Percentiles rank a stretch among this genome's conserved stretches.
Conservation (phyloP, 2,113 vertebrate genomes). For the Muntiacus muntjak region DNA sequence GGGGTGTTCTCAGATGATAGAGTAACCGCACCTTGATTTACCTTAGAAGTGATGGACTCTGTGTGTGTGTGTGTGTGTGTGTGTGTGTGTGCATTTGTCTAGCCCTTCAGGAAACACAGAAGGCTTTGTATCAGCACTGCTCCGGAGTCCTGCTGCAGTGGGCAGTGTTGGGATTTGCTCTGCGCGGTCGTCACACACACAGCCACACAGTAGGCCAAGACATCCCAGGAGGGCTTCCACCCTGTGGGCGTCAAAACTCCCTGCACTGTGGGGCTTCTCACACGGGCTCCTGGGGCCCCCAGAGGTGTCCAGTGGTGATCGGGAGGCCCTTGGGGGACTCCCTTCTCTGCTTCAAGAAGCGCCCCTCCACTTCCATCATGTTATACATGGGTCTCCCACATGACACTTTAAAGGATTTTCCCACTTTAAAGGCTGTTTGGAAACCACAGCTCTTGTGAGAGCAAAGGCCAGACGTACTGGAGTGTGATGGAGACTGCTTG, state of each 20-base stretch:
- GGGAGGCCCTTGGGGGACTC: fast-evolving
- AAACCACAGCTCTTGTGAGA: not conserved
- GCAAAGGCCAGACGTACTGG: fast-evolving
- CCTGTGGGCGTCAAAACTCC: not conserved
- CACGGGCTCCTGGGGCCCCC: not conserved
- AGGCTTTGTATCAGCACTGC: not conserved
- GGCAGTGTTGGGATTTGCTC: too few species aligned
- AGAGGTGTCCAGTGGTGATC: not conserved
- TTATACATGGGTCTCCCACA: fast-evolving
- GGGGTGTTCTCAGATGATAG: not conserved
- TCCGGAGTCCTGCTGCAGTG: fast-evolving
- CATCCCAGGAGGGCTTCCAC: not conserved
- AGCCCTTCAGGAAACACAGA: too few species aligned
- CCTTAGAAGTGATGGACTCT: not conserved
- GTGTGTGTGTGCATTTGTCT: not conserved
- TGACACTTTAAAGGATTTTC: not conserved
- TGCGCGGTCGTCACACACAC: fast-evolving
- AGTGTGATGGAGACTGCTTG: not conserved
- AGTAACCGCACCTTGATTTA: not conserved
- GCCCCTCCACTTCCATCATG: too few species aligned
- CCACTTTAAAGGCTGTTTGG: not conserved
- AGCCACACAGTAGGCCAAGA: too few species aligned
- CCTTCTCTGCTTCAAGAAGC: not conserved
- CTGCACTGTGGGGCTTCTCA: too few species aligned
- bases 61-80: not conserved